Evolutionary conservation across 2,113 vertebrate species (phyloP), one percentile per base, ranked within the genome.

Genomic region (Macrotis lagotis): DNA sequence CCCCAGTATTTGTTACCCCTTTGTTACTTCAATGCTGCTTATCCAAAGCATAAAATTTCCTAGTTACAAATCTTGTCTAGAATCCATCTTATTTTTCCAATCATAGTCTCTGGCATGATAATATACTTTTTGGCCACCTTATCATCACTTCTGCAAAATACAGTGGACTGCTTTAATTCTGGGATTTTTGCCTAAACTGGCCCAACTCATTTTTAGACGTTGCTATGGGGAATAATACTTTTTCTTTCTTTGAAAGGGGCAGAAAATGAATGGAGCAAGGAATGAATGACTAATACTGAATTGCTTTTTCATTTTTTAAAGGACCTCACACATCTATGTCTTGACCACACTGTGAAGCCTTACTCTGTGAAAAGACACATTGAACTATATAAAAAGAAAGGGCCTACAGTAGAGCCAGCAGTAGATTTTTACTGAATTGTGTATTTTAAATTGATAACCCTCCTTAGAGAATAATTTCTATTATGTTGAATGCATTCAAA

Each of bases 401-500:
- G 66, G 37, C 90, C 94, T 89, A 88, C 52, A 59, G 90, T 92
- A 92, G 51, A 96, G 92, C 50, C 96, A 94, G 89, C 50, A 89
- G n/a, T 93, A 93, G 95, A 93, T 93, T 59, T 93, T 83, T 91
- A 50, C 31, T 50, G 93, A 96, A 96, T 26, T 92, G n/a, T 93
- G 8, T 96, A 88, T 97, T 98, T 98, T 95, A 96, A 95, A 94
- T 51, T 95, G 55, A 91, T 92, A 95, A 93, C n/a, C 47, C 3
- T 93, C 55, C 83, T 92, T 74, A 96, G 93, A 97, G 92, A 59
- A 9, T 91, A 96, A 91, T 19, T 96, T 96, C 74, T 94, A 88
- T 96, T 94, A 74, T 94, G 1, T 91, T 91, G 95, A 95, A 98
- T 48, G 25, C 7, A 94, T 26, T 59, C 53, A 92, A 93, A 96